Conservation (phyloP, 92 coral and sea anemone genomes). For the Actinernus sp. region DNA sequence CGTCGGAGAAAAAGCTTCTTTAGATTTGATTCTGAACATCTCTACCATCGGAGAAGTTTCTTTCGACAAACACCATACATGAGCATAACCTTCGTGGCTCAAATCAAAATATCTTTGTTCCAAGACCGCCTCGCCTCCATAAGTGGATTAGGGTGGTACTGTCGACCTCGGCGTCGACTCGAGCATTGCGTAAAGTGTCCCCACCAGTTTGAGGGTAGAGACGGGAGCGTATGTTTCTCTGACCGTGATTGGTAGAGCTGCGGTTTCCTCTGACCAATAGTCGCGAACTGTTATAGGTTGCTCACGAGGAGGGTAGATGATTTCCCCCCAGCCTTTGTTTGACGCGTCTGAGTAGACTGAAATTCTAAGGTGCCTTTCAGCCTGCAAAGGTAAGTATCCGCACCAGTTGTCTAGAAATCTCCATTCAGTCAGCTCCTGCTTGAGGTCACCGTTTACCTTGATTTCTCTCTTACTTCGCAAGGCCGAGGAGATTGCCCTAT, state of each 20-base stretch:
- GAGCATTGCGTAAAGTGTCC: background rate
- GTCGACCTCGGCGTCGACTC: slow-evolving; percentile 3
- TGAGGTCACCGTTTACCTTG: background rate
- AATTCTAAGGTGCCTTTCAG: background rate
- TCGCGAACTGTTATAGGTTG: background rate
- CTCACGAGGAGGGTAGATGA: background rate
- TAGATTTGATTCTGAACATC: no score
- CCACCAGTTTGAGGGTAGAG: slow-evolving; percentile 1
- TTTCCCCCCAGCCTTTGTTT: slow-evolving; percentile 12
- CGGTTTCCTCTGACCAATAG: background rate
- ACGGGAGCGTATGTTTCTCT: slow-evolving; percentile 3
- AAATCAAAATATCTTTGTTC: no score
- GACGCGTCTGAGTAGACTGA: slow-evolving; percentile 8
- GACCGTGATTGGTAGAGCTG: background rate
- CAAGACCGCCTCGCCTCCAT: slow-evolving; percentile 3
- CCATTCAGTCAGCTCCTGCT: background rate
- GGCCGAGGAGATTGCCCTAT: background rate
- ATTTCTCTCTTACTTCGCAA: background rate
- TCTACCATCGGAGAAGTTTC: no score
- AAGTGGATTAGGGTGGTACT: background rate
- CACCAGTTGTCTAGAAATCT: background rate
- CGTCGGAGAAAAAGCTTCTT: no score
- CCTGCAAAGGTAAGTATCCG: background rate
- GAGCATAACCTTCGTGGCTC: no score
- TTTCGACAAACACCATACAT: no score